phyloP scores from a whole-genome alignment of 2,888 invertebrate genomes.

The Nomada ferruginata region DNA sequence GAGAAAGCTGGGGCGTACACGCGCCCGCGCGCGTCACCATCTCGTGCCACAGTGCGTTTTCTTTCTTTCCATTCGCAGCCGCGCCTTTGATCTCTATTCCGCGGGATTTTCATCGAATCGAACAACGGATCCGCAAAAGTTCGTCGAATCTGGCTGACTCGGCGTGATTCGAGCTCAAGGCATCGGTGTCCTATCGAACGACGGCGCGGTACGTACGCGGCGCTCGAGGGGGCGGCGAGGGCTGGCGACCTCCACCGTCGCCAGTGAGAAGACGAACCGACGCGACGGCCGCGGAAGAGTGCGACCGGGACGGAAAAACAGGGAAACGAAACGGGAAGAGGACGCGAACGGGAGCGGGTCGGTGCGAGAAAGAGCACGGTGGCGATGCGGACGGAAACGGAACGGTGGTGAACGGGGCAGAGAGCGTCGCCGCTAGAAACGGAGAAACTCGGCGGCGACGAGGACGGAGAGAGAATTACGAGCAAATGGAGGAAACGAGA shows the following conservation, averaged over 20 bases:
- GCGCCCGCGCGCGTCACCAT: not conserved
- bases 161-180: constrained; percentile 72
- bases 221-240: constrained; percentile 20
- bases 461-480: constrained; percentile 32
- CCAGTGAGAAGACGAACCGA: constrained; percentile 35
- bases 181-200: constrained; percentile 72
- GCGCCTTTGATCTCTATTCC: constrained; percentile 65
- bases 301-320: constrained; percentile 46
- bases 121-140: constrained; percentile 61
- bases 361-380: constrained; percentile 12
- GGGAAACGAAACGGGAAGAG: constrained; percentile 25
- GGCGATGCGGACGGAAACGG: constrained; percentile 46
- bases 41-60: constrained; percentile 7
- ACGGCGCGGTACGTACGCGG: constrained; percentile 19
- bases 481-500: constrained; percentile 41
- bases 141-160: constrained; percentile 64
- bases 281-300: constrained; percentile 35
- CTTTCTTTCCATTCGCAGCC: constrained; percentile 47
- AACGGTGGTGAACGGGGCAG: constrained; percentile 38
- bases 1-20: not conserved
- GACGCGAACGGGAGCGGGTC: not conserved
- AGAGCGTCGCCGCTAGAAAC: constrained; percentile 5
- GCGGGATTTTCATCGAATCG: constrained; percentile 59
- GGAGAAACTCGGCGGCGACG: not conserved
- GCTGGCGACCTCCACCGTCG: constrained; percentile 33